These are phyloP conservation scores for Gibbula magus DNA, from an alignment of 2,888 invertebrate genomes.

Conservation along the genomic window DNA sequence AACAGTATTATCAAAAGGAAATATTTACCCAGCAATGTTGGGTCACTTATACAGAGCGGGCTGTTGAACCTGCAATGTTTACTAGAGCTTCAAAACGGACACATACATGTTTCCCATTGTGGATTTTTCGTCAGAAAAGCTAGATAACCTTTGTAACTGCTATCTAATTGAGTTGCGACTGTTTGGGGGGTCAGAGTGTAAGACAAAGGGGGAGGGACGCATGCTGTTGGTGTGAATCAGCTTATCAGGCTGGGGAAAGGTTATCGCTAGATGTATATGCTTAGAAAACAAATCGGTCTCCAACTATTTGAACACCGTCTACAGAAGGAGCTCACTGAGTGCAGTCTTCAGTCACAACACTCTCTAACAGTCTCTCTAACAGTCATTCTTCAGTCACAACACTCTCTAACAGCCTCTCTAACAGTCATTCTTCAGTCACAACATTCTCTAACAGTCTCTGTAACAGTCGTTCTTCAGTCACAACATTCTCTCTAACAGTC, in stretches of 20 bases:
- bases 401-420: not conserved
- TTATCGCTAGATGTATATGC: constrained; percentile 21
- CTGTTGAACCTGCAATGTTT: not conserved
- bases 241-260: constrained; percentile 12
- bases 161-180: constrained; percentile 7
- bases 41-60: not conserved
- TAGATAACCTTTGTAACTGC: constrained; percentile 17
- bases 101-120: not conserved
- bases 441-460: too few species aligned
- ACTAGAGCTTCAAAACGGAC: not conserved
- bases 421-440: not conserved
- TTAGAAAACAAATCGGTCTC: constrained; percentile 18
- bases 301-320: constrained; percentile 21
- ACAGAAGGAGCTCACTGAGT: not conserved
- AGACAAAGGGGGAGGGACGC: not conserved
- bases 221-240: constrained; percentile 3
- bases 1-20: constrained; percentile 28
- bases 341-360: too few species aligned
- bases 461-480: too few species aligned
- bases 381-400: not conserved
- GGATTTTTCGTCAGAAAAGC: constrained; percentile 12
- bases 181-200: constrained; percentile 11
- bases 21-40: constrained; percentile 23
- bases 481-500: too few species aligned
- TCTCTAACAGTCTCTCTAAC: not conserved